Evolutionary conservation across 2,113 vertebrate species (phyloP).

Genomic region (Puma concolor): DNA sequence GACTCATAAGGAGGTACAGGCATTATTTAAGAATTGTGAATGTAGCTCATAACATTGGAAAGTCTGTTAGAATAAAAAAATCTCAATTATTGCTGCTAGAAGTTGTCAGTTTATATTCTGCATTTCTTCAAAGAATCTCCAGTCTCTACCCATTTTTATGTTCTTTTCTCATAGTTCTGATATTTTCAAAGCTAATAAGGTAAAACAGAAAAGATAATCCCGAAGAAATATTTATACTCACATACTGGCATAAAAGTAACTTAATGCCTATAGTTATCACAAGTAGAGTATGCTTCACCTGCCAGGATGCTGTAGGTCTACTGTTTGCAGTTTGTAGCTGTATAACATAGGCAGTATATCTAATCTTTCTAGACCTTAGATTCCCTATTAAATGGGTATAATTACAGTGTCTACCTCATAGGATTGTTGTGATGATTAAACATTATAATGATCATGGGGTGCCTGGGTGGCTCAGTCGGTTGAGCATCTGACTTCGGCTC

Average conservation of each 20-base stretch:
- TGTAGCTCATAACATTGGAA: conserved; percentile 50
- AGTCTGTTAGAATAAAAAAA: conserved; percentile 65
- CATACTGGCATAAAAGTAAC: not conserved
- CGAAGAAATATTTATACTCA: not conserved
- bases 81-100: conserved; percentile 50
- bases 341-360: not conserved
- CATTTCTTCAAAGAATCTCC: conserved; percentile 46
- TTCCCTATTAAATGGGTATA: not conserved
- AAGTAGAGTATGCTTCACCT: not conserved
- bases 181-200: conserved; percentile 22
- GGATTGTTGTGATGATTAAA: too few species aligned
- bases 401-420: not conserved
- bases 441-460: not conserved
- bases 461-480: too few species aligned
- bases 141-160: not conserved
- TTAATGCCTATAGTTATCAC: not conserved
- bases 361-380: not conserved
- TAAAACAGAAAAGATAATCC: conserved; percentile 8
- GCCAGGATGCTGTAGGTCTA: not conserved
- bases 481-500: too few species aligned
- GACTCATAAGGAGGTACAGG: conserved; percentile 41
- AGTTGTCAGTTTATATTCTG: not conserved
- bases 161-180: not conserved
- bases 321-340: not conserved
- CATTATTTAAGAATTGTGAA: conserved; percentile 69